Conservation (phyloP, 2,113 vertebrate species). For the Symphodus melops region DNA sequence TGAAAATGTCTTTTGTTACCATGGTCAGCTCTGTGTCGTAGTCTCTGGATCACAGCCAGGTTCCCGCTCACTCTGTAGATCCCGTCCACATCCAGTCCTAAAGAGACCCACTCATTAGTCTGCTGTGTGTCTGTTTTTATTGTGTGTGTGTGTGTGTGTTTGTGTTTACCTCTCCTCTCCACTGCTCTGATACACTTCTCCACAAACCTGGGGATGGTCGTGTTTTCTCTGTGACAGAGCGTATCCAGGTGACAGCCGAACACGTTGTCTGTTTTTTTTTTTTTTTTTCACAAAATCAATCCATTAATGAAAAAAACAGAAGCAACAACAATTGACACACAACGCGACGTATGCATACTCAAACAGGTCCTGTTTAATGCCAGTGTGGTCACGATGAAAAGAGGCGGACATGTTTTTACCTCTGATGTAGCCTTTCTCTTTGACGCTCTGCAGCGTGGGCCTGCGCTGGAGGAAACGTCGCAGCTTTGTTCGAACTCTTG, state of each 20-base stretch:
- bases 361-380: too few species aligned
- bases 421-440: conserved; percentile 93
- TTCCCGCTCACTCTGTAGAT: conserved; percentile 95
- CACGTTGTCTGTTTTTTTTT: conserved; percentile 85
- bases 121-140: background rate
- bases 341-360: too few species aligned
- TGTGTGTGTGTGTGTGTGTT: conserved; percentile 1
- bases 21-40: conserved; percentile 92
- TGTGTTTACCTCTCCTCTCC: conserved; percentile 88
- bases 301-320: background rate
- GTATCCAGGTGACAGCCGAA: conserved; percentile 90
- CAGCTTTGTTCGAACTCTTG: conserved; percentile 87
- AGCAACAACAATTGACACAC: background rate
- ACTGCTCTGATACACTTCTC: conserved; percentile 89
- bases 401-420: conserved; percentile 70
- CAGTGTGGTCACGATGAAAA: background rate
- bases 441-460: conserved; percentile 91
- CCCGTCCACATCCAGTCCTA: conserved; percentile 91
- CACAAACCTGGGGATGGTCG: conserved; percentile 86
- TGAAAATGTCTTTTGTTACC: conserved; percentile 74
- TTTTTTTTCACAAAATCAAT: background rate
- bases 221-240: conserved; percentile 88
- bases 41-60: conserved; percentile 93
- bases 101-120: conserved; percentile 13
- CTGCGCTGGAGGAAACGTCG: conserved; percentile 89